These are phyloP conservation scores for Apolygus lucorum DNA, from an alignment of 1,140 invertebrate genomes.

Conservation along the genomic window DNA sequence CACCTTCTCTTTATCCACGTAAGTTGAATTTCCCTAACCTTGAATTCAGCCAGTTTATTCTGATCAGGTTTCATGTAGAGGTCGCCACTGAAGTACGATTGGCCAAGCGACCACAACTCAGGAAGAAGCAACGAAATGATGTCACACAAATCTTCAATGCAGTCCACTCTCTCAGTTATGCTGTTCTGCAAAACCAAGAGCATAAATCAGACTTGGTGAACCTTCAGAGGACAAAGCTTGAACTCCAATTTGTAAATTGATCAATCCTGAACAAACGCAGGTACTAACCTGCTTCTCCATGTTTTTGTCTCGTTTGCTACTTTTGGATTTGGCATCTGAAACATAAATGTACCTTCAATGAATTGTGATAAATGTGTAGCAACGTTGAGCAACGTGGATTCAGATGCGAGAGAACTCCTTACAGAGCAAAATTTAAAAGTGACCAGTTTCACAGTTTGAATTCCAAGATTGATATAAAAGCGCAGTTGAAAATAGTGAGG, in stretches of 20 bases:
- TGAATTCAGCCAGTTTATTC: slow-evolving; percentile 59
- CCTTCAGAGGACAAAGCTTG: not conserved
- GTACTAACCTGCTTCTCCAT: slow-evolving; percentile 19
- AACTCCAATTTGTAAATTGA: too few relatives aligned
- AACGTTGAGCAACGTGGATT: too few relatives aligned
- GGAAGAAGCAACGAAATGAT: slow-evolving; percentile 61
- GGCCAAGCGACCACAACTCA: slow-evolving; percentile 81
- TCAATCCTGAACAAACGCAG: too few relatives aligned
- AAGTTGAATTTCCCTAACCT: slow-evolving; percentile 44
- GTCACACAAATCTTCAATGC: slow-evolving; percentile 63
- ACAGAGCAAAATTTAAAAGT: too few relatives aligned
- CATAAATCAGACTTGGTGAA: not conserved
- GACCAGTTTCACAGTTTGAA: too few relatives aligned
- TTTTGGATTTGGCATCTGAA: slow-evolving; percentile 34
- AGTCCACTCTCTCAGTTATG: slow-evolving; percentile 46
- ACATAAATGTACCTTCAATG: too few relatives aligned
- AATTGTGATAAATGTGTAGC: too few relatives aligned
- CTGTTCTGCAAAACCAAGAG: slow-evolving; percentile 11
- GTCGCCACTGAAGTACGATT: slow-evolving; percentile 80
- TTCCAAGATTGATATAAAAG: too few relatives aligned
- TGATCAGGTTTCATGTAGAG: slow-evolving; percentile 60
- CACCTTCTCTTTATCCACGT: not conserved
- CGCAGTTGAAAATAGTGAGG: too few relatives aligned
- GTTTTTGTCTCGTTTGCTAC: slow-evolving; percentile 19
- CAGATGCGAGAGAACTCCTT: too few relatives aligned